Percentiles rank a stretch among this genome's conserved stretches.
These are phyloP conservation scores for Trigoniulus corallinus DNA, from an alignment of 1,140 invertebrate species.

Conservation along the genomic window DNA sequence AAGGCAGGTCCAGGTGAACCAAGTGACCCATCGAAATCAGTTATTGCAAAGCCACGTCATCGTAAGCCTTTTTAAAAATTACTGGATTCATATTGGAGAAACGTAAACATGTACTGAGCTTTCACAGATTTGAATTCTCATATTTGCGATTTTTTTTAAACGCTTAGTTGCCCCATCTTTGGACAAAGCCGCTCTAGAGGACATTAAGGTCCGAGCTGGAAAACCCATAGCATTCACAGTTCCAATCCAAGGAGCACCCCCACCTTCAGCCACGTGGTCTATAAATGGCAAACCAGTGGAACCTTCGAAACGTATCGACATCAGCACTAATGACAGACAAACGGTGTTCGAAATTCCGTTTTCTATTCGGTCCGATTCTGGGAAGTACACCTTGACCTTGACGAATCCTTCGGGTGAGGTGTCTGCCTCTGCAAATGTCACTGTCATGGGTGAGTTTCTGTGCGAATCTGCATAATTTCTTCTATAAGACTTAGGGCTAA, in stretches of 20 bases:
- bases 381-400: constrained; percentile 64
- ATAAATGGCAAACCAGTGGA: constrained; percentile 61
- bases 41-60: constrained; percentile 48
- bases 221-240: constrained; percentile 75
- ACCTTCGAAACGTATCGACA: constrained; percentile 44
- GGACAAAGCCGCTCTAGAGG: constrained; percentile 62
- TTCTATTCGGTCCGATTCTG: constrained; percentile 59
- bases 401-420: constrained; percentile 67
- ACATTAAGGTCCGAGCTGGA: constrained; percentile 75
- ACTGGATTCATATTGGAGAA: not conserved
- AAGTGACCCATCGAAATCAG: constrained; percentile 68
- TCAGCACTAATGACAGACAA: constrained; percentile 50
- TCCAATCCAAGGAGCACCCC: constrained; percentile 48
- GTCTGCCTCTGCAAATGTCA: constrained; percentile 66
- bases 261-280: constrained; percentile 71
- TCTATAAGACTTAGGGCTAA: not conserved
- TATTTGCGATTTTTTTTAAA: not conserved
- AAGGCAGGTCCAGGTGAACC: constrained; percentile 88
- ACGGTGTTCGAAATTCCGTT: constrained; percentile 74
- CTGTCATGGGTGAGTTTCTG: constrained; percentile 47
- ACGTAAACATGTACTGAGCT: no score
- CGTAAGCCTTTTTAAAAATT: constrained; percentile 16
- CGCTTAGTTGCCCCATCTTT: constrained; percentile 55
- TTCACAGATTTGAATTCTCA: constrained; percentile 1
- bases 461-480: not conserved